A percentile compares a stretch with the other conserved stretches of the same genome.
Conservation (phyloP, 1,140 invertebrate species). For the Periplaneta americana region DNA sequence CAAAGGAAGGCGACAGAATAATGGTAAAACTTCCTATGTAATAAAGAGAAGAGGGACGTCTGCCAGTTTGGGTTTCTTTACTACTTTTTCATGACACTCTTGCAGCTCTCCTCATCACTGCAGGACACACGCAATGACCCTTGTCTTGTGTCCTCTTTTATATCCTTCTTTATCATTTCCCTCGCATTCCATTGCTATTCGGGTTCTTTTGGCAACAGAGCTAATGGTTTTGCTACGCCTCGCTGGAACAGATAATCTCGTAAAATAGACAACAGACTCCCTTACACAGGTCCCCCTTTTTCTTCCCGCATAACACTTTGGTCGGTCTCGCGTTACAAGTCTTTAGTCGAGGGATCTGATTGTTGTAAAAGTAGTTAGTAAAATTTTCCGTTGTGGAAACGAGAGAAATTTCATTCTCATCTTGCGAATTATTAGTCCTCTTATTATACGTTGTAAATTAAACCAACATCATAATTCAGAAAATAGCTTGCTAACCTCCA, state of each 20-base stretch:
- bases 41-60: neutral
- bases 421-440: neutral
- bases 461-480: too few relatives aligned
- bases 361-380: neutral
- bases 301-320: neutral
- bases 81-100: neutral
- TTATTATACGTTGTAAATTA: too few relatives aligned
- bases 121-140: neutral
- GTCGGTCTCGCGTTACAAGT: neutral
- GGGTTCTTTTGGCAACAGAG: neutral
- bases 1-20: neutral
- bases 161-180: neutral
- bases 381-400: neutral
- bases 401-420: neutral
- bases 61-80: neutral
- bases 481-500: too few relatives aligned
- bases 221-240: neutral
- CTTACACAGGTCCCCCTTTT: neutral
- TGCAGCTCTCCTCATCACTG: neutral
- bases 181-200: neutral
- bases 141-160: neutral
- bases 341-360: neutral
- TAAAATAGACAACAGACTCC: neutral
- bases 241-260: neutral
- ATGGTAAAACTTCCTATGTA: neutral